Base-by-base conservation (phyloP, 2,797 vertebrate genomes). In the Mormyrus proboscirostris region DNA sequence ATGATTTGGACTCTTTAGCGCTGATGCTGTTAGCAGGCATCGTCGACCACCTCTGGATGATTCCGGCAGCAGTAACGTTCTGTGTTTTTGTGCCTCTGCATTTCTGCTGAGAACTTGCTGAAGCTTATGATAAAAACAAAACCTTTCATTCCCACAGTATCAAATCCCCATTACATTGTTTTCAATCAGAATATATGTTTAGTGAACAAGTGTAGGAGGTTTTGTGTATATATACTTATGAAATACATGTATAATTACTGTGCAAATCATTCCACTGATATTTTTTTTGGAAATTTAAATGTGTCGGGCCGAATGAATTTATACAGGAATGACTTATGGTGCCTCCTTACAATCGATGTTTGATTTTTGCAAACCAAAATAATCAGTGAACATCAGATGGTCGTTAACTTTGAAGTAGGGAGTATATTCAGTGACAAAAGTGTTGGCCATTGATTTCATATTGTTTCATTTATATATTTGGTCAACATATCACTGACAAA, bases 11-110 rank as follows among this genome's bases (percentile, higher is more conserved):
- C 57, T 38, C 12, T 50, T 33, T 25, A 87, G 29, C 41, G 0
- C 50, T 3, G 57, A 86, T 89, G 88, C 65, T 89, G 33, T 90
- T 91, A 88, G 47, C 57, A 69, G 62, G 41, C 7, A 89, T 88
- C 25, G 10, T 33, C 51, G 29, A 33, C 53, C 7, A 38, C 79
- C 53, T 14, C 44, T 79, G 44, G 10, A 89, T 65, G 19, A 62
- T 47, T 69, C 44, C 16, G 4, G 44, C n/a, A 16, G 41, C 62
- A 44, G 84, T 55, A 76, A 50, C 6, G n/a, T 4, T 44, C 33
- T 14, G 0, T 85, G n/a, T 85, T 49, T 47, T 51, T 51, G 49
- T 51, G 41, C 44, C 44, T 84, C 82, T 50, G 82, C 4, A 22
- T 50, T 50, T 85, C 3, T 47, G n/a, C 41, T 4, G 0, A 79